A percentile compares a stretch with the other conserved stretches of the same genome.
phyloP scores from a whole-genome alignment of 2,797 vertebrate genomes.

The Streptopelia turtur region DNA sequence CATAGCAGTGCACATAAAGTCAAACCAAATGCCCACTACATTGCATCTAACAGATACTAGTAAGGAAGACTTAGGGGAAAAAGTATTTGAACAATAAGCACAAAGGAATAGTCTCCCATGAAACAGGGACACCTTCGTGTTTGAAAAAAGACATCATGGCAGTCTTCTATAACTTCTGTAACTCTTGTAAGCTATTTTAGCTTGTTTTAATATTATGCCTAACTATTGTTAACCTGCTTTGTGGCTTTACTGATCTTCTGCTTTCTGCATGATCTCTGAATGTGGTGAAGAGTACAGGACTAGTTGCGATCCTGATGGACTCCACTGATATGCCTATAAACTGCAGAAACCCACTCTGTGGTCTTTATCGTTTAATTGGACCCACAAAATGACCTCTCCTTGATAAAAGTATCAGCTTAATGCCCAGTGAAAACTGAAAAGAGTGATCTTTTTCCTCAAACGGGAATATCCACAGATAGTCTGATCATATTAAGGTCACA shows the following conservation, averaged over 20 bases:
- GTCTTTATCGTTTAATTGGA: not conserved
- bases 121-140: not conserved
- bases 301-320: not conserved
- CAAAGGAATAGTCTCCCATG: not conserved
- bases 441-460: not conserved
- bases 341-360: not conserved
- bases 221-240: not conserved
- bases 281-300: not conserved
- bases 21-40: rapidly evolving
- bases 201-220: not conserved
- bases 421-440: not conserved
- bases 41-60: not conserved
- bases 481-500: not conserved
- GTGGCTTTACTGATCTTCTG: not conserved
- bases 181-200: not conserved
- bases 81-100: not conserved
- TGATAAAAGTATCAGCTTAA: not conserved
- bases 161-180: not conserved
- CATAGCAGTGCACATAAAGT: rapidly evolving
- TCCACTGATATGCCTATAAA: not conserved
- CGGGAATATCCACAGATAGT: not conserved
- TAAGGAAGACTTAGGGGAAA: rapidly evolving
- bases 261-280: not conserved
- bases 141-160: not conserved
- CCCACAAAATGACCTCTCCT: not conserved